Evolutionary conservation across 2,797 vertebrate genomes (phyloP).

Genomic region (Poeciliopsis gracilis): DNA sequence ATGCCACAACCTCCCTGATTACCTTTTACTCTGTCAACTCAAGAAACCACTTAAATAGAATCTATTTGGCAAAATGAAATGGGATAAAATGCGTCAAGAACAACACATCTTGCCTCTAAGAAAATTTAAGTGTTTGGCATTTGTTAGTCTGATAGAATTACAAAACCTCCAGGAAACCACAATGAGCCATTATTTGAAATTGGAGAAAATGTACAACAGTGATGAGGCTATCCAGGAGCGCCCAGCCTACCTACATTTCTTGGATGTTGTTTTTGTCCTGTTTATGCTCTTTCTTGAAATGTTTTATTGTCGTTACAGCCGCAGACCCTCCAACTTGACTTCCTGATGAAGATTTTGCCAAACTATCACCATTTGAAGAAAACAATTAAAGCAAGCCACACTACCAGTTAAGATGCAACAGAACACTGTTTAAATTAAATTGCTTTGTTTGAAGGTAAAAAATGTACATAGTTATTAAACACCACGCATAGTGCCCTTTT

Average conservation of each 20-base stretch:
- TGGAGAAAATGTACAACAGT: too few relatives aligned
- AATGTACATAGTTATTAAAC: conserved; percentile 58
- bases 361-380: conserved; percentile 99
- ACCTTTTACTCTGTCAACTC: too few relatives aligned
- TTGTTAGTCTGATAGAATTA: too few relatives aligned
- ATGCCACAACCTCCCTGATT: too few relatives aligned
- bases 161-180: too few relatives aligned
- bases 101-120: too few relatives aligned
- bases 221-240: neutral
- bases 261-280: neutral
- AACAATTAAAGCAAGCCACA: conserved; percentile 83
- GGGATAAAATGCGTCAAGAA: too few relatives aligned
- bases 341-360: conserved; percentile 99
- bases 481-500: conserved; percentile 23
- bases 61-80: too few relatives aligned
- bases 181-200: too few relatives aligned
- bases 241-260: too few relatives aligned
- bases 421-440: neutral
- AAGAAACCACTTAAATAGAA: too few relatives aligned
- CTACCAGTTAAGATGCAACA: conserved; percentile 45
- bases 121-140: too few relatives aligned
- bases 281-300: neutral
- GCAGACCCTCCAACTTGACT: conserved; percentile 96
- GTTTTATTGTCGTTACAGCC: conserved; percentile 80
- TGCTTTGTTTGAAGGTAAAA: conserved; percentile 13